Evolutionary conservation across 2,113 vertebrate species (phyloP).

Genomic region (Eleginops maclovinus): DNA sequence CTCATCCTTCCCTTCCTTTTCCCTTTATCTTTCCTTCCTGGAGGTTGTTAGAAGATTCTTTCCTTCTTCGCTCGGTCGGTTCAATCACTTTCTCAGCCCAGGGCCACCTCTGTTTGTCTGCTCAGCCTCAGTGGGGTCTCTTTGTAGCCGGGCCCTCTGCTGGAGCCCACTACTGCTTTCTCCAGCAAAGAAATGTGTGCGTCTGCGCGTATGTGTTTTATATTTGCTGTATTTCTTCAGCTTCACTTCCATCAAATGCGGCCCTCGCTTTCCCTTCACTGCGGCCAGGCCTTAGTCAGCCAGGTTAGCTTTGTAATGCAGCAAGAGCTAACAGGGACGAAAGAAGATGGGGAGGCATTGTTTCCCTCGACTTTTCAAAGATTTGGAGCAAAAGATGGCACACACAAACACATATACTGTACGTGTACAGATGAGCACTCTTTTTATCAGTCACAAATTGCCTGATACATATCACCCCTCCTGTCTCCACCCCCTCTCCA

Average conservation of each 20-base stretch:
- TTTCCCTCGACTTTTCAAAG: slow-evolving; percentile 24
- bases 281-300: slow-evolving; percentile 21
- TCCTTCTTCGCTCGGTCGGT: slow-evolving; percentile 4
- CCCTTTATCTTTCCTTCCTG: slow-evolving; percentile 54
- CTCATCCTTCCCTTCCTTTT: slow-evolving; percentile 28
- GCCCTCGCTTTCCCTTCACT: slow-evolving; percentile 14
- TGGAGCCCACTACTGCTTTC: slow-evolving; percentile 32
- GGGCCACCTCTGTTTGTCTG: slow-evolving; percentile 58
- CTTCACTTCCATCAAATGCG: slow-evolving; percentile 30
- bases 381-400: slow-evolving; percentile 7
- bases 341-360: slow-evolving; percentile 10
- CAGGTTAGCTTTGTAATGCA: slow-evolving; percentile 55
- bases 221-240: slow-evolving; percentile 38
- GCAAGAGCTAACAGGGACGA: slow-evolving; percentile 19
- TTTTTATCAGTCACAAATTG: slow-evolving; percentile 13
- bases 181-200: slow-evolving; percentile 6
- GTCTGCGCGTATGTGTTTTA: background rate
- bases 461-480: slow-evolving; percentile 6
- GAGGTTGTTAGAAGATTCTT: slow-evolving; percentile 63
- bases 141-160: slow-evolving; percentile 46
- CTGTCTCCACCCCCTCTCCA: background rate
- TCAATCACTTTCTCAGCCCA: slow-evolving; percentile 40
- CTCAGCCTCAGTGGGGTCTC: slow-evolving; percentile 49
- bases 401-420: background rate
- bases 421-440: background rate